Base-by-base conservation (phyloP, 2,888 invertebrate species). In the Cremastobaeus sp. region DNA sequence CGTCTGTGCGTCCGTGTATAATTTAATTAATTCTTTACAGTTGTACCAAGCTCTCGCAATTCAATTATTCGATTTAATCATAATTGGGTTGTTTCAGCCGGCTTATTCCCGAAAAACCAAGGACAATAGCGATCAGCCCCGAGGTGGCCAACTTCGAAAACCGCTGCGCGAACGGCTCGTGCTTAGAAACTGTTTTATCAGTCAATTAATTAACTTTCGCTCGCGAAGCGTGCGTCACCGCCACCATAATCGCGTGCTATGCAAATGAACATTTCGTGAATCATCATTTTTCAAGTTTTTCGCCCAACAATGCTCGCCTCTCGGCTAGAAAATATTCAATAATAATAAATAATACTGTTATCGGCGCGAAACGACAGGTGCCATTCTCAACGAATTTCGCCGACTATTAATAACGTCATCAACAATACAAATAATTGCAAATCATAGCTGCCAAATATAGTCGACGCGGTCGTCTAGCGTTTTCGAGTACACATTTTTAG, bases 51-150 rank as follows among this genome's bases (percentile, higher is more conserved):
- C 32, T 25, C 8, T 25, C 25, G 25, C 8, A 3, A 25, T 25
- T n/a, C n/a, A n/a, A n/a, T n/a, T n/a, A 64, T 9, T 64, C 12
- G 14, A 12, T 43, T 64, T 43, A 64, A 64, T 64, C 43, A 25
- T n/a, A n/a, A n/a, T n/a, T n/a, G n/a, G n/a, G n/a, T n/a, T n/a
- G n/a, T n/a, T n/a, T n/a, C n/a, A n/a, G n/a, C n/a, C n/a, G n/a
- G n/a, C n/a, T n/a, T n/a, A n/a, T n/a, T n/a, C n/a, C n/a, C n/a
- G n/a, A n/a, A n/a, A n/a, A n/a, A n/a, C n/a, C 32, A 50, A 32
- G 35, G 32, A 37, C 41, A 28, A 55, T 28, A 28, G 28, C 37
- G 25, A 25, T 8, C 4, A 25, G 25, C 14, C 17, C 5, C 1
- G 9, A 8, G 39, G 39, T 54, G 35, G 37, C 9, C 37, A 37